These are phyloP conservation scores for Aphelocoma californica DNA, from an alignment of 2,797 vertebrate species.

Conservation along the genomic window DNA sequence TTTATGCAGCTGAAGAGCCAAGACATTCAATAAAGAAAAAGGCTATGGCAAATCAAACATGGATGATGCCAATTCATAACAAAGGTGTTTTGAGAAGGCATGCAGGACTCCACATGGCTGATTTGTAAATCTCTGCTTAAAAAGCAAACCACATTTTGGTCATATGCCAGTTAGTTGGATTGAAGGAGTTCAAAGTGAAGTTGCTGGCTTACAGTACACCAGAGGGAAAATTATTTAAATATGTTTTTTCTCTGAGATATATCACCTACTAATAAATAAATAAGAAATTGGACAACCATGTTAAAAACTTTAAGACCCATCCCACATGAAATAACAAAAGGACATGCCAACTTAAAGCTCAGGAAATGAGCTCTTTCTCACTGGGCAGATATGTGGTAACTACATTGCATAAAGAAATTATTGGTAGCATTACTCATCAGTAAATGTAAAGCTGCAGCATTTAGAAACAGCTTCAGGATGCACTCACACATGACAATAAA, in stretches of 20 bases:
- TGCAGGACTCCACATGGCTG: background rate
- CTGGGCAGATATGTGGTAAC: background rate
- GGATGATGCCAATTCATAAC: background rate
- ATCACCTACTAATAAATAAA: background rate
- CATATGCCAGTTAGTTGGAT: background rate
- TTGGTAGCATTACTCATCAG: background rate
- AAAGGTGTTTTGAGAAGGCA: background rate
- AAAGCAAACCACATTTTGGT: background rate
- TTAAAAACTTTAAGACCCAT: background rate
- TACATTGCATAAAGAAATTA: background rate
- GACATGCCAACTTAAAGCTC: background rate
- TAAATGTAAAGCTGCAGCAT: background rate
- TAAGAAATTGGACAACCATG: background rate
- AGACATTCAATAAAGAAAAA: background rate
- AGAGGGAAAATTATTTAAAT: background rate
- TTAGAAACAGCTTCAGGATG: slow-evolving; percentile 12
- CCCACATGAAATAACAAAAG: background rate
- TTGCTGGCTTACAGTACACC: background rate
- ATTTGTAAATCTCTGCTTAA: background rate
- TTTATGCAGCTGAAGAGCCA: background rate
- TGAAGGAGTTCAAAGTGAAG: background rate
- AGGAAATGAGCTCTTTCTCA: background rate
- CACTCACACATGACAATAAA: slow-evolving; percentile 10
- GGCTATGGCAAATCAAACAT: background rate
- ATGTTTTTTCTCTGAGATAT: background rate